Percentiles rank a stretch among this genome's conserved stretches.
Evolutionary conservation across 1,140 invertebrate species (phyloP).

Genomic region (Listronotus bonariensis): DNA sequence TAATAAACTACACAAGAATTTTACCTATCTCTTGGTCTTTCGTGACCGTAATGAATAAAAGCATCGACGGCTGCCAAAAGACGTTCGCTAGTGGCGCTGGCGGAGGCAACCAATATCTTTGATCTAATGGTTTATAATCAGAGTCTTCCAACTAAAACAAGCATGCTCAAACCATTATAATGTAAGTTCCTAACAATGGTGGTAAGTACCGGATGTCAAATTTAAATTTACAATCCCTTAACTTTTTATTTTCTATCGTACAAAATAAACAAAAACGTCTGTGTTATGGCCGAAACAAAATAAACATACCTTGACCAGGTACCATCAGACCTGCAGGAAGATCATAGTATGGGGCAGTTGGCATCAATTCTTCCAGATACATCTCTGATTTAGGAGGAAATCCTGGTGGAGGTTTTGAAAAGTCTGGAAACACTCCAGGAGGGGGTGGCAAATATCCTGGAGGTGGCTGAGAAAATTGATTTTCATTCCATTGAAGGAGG

Average conservation of each 20-base stretch:
- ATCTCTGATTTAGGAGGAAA: constrained; percentile 65
- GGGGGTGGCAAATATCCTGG: constrained; percentile 61
- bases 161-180: constrained; percentile 41
- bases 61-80: constrained; percentile 91
- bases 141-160: constrained; percentile 80
- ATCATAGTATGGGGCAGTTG: constrained; percentile 93
- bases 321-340: constrained; percentile 95
- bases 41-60: constrained; percentile 94
- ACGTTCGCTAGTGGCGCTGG: constrained; percentile 89
- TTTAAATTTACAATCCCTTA: no score
- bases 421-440: constrained; percentile 69
- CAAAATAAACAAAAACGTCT: no score
- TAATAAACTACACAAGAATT: no score
- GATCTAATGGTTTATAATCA: constrained; percentile 88
- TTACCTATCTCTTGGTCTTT: constrained; percentile 91
- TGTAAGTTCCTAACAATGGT: no score
- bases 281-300: no score
- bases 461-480: constrained; percentile 60
- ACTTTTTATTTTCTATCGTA: no score
- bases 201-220: no score
- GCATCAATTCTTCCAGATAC: constrained; percentile 74
- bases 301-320: constrained; percentile 82
- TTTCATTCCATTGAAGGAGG: constrained; percentile 43
- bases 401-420: constrained; percentile 83
- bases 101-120: constrained; percentile 87